Base-by-base conservation (phyloP, 1,140 invertebrate genomes). In the Nasonia longicornis region DNA sequence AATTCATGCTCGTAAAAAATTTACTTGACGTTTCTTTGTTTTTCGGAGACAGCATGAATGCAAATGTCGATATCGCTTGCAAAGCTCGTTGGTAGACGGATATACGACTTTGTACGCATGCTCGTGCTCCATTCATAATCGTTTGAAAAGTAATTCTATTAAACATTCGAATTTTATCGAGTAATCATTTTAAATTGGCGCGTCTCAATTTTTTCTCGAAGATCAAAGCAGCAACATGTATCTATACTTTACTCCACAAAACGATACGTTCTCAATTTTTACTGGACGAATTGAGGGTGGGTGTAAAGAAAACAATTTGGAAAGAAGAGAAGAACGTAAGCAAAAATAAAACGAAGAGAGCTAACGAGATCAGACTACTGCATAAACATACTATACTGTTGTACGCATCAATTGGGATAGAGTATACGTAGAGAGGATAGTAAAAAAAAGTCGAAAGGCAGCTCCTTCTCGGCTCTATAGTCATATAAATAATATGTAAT, bases 101-200 rank as follows among this genome's bases (percentile, higher is more conserved):
- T 20, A 20, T 66, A 12, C 35, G 75, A 69, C 20, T n/a, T 48
- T 78, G 42, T 29, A 78, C 31, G 52, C 45, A 45, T 67, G 64
- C 29, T 10, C 26, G 26, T 42, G 11, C 45, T 77, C 45, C 10
- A 48, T 14, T 29, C 0, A 16, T 14, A 42, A 69, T 48, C 0
- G 45, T 22, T 35, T 38, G 35, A 58, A 0, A 45, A 72, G 3
- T 42, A 58, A 38, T 72, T 0, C 22, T 74, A 48, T 22, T 71
- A 52, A 79, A 70, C 78, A 83, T 83, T 83, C 82, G 82, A 83
- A 80, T 83, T 83, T 83, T 80, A 83, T 83, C 78, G 82, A 80
- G 78, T 58, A 80, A 74, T 38, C 0, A 20, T 58, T 72, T 58
- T 71, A 48, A 67, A 16, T 63, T 63, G 58, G 29, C 10, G 29